These are phyloP conservation scores for Caenorhabditis sp. DNA, from an alignment of 2,888 invertebrate species.

Conservation along the genomic window DNA sequence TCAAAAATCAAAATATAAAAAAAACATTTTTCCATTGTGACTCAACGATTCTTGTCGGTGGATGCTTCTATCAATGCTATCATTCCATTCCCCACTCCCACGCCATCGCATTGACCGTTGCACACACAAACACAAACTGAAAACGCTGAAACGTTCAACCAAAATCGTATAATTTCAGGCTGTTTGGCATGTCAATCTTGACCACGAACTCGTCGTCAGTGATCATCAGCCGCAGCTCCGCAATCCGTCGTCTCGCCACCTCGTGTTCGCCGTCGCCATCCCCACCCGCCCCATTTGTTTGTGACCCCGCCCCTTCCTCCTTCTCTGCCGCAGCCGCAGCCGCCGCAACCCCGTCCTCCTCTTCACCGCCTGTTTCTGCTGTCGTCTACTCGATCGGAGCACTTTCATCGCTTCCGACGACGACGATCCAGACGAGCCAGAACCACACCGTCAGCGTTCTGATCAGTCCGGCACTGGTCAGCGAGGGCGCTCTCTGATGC, in stretches of 20 bases:
- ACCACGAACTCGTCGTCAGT: constrained; percentile 6
- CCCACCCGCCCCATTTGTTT: constrained; percentile 29
- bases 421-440: constrained; percentile 3
- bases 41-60: constrained; percentile 11
- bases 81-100: constrained; percentile 9
- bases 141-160: no score
- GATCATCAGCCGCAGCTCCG: constrained; percentile 43
- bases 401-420: constrained; percentile 26
- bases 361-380: constrained; percentile 20
- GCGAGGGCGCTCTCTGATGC: constrained; percentile 35
- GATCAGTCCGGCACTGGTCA: constrained; percentile 47
- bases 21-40: constrained; percentile 23
- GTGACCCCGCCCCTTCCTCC: constrained; percentile 33
- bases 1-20: background rate
- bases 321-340: constrained; percentile 13
- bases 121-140: no score
- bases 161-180: constrained; percentile 13
- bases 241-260: constrained; percentile 46
- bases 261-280: constrained; percentile 14
- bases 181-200: constrained; percentile 48
- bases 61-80: constrained; percentile 1
- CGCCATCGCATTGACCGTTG: constrained; percentile 4
- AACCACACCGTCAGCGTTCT: constrained; percentile 11
- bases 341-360: constrained; percentile 1
- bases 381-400: constrained; percentile 38